These are phyloP conservation scores for Himalopsyche kuldschensis DNA, from an alignment of 2,888 invertebrate species.

Conservation along the genomic window DNA sequence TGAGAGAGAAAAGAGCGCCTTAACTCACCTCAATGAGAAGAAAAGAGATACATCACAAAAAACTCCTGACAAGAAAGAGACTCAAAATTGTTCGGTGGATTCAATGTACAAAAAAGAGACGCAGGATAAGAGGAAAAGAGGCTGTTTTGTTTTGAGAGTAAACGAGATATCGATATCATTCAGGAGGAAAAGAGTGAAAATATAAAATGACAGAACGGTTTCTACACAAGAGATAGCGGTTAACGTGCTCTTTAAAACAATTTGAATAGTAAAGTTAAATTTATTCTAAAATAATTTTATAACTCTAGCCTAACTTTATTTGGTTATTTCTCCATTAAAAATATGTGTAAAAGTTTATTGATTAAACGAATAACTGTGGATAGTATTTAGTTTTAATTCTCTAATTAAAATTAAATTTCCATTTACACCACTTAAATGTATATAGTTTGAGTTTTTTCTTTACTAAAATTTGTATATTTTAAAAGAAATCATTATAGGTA, in stretches of 20 bases:
- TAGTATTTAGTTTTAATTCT: no score
- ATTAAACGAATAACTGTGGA: no score
- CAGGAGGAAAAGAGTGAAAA: neutral
- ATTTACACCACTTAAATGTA: no score
- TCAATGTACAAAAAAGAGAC: neutral
- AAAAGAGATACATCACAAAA: slow-evolving; percentile 1
- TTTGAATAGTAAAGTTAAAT: neutral
- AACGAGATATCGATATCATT: slow-evolving; percentile 1
- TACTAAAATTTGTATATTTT: no score
- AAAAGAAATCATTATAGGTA: no score
- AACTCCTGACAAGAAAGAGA: slow-evolving; percentile 1
- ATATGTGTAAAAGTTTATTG: no score
- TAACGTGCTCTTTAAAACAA: neutral
- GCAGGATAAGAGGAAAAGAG: neutral
- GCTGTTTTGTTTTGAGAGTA: neutral
- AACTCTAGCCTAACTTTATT: no score
- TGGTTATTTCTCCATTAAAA: no score
- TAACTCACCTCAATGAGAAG: neutral
- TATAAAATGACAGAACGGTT: neutral
- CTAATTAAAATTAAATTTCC: no score
- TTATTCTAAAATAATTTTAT: neutral
- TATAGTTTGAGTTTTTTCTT: no score
- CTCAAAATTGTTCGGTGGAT: neutral
- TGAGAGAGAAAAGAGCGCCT: slow-evolving; percentile 16
- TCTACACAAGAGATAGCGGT: neutral